These are phyloP conservation scores for Pentalonia nigronervosa DNA, from an alignment of 1,140 invertebrate genomes.

Conservation along the genomic window DNA sequence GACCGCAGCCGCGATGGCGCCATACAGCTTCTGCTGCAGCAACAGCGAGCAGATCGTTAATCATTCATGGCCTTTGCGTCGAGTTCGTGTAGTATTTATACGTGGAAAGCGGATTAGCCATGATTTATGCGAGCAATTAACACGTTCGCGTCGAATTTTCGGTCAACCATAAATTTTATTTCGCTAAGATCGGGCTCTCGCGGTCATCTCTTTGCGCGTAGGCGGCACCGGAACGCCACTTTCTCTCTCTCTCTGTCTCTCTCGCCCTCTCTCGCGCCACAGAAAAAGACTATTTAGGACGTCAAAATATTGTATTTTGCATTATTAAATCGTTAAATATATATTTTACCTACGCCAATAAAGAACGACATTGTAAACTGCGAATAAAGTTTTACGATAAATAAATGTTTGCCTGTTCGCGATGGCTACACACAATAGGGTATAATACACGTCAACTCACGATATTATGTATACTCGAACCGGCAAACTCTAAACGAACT, in stretches of 20 bases:
- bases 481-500: not conserved
- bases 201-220: not conserved
- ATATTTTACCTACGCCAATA: not conserved
- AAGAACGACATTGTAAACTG: not conserved
- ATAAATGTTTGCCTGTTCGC: not conserved
- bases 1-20: not conserved
- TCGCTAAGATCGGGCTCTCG: not conserved
- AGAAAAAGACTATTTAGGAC: not conserved
- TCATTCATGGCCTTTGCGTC: not conserved
- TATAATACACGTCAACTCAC: not conserved
- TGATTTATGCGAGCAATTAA: slow-evolving; percentile 27
- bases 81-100: not conserved
- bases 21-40: not conserved
- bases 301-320: not conserved
- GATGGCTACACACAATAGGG: slow-evolving; percentile 8
- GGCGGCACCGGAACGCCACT: not conserved
- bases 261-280: too few relatives aligned
- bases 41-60: not conserved
- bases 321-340: slow-evolving; percentile 7
- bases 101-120: not conserved
- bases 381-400: not conserved
- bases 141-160: slow-evolving; percentile 17
- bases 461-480: not conserved
- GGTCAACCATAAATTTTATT: slow-evolving; percentile 31
- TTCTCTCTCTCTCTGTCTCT: not conserved